Base-by-base conservation (phyloP, 2,888 invertebrate species). In the Protonemura montana region DNA sequence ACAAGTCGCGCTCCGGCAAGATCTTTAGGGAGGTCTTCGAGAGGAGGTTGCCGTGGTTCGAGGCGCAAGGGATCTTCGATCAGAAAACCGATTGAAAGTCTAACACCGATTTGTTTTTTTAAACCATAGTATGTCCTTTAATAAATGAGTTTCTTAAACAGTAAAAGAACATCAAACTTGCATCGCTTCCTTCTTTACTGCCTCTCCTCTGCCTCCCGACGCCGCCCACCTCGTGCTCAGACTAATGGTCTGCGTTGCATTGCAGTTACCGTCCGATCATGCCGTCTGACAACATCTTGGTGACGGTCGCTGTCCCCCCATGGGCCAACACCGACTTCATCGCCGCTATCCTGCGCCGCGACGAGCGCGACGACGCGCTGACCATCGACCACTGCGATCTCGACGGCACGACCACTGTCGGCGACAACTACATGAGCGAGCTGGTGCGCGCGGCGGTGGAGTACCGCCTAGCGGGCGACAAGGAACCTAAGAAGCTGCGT, bases 371-470 rank as follows among this genome's bases (percentile, higher is more conserved):
- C 42, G 85, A 42, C 26, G 27, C 16, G 16, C 28, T 85, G 16
- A 78, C 30, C n/a, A 28, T 86, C 76, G 42, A 30, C 16, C 25
- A 76, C 82, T 30, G 78, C 42, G 35, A 41, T 16, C 82, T 86
- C 41, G 13, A 81, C 35, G 35, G 77, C 35, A 86, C 87, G 30
- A 86, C 85, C 30, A 78, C 81, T 26, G 77, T 42, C n/a, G 87
- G 86, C 30, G 87, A 87, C 28, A 87, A 87, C 83, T 88, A 86
- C 84, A 80, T 83, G 59, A 87, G 87, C 82, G 2, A 80, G 3
- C 86, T 87, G 78, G 59, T 85, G 82, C 76, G 87, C 13, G 86
- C 87, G 3, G 77, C 13, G 76, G 83, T 87, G 13, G 77, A 86
- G 16, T 86, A 86, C 35, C 35, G 35, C 35, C 35, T 21, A 25